phyloP scores from a whole-genome alignment of 2,888 invertebrate genomes.

The Tanytarsus gracilentus region DNA sequence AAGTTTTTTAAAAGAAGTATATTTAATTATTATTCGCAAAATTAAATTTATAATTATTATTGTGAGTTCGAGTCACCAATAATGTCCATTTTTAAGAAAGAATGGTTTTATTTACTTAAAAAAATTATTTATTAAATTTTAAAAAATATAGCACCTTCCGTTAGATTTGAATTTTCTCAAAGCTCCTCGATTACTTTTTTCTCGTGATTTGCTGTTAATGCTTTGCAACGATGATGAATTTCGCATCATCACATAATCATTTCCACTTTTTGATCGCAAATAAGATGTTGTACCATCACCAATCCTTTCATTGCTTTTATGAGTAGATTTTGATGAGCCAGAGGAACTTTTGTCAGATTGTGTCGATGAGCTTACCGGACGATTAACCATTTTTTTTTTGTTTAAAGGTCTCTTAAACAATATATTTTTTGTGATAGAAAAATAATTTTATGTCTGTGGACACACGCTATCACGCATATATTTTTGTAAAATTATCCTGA shows the following conservation, averaged over 20 bases:
- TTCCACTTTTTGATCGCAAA: constrained; percentile 25
- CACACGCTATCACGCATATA: too few species aligned
- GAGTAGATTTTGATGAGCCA: constrained; percentile 11
- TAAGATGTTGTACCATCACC: background rate
- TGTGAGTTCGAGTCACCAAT: too few species aligned
- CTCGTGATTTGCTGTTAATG: background rate
- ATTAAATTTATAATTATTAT: too few species aligned
- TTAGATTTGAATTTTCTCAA: constrained; percentile 24
- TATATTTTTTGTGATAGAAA: too few species aligned
- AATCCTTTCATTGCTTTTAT: background rate
- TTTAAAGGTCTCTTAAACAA: too few species aligned
- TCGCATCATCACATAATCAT: constrained; percentile 17
- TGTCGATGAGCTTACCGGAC: constrained; percentile 21
- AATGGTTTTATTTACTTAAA: background rate
- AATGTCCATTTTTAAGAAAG: too few species aligned
- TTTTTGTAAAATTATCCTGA: too few species aligned
- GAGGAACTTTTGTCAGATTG: constrained; percentile 18
- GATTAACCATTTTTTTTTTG: constrained; percentile 18
- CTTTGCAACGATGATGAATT: constrained; percentile 21
- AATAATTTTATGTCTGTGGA: too few species aligned
- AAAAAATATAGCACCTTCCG: constrained; percentile 4
- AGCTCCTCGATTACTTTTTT: background rate
- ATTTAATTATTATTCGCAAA: too few species aligned
- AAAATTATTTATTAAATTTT: background rate
- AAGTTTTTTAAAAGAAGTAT: too few species aligned